These are phyloP conservation scores for Microplitis mediator DNA, from an alignment of 1,140 invertebrate species.

Conservation along the genomic window DNA sequence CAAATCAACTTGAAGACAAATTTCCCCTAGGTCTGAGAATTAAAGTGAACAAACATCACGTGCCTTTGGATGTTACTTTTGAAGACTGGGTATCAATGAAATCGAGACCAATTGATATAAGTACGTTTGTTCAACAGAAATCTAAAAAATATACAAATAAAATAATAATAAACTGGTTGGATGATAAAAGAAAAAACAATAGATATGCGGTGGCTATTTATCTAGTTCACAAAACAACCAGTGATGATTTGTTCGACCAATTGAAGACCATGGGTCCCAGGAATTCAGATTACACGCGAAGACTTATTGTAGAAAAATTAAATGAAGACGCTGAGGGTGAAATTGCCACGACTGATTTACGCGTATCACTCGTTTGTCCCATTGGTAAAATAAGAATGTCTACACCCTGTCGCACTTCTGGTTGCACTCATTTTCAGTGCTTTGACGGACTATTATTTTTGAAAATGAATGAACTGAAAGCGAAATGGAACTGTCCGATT, in stretches of 20 bases:
- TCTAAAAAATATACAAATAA: constrained; percentile 81
- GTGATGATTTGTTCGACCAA: constrained; percentile 78
- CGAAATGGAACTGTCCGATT: constrained; percentile 97
- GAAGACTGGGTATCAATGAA: constrained; percentile 79
- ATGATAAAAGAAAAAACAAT: constrained; percentile 76
- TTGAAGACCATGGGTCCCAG: constrained; percentile 86
- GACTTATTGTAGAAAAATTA: constrained; percentile 91
- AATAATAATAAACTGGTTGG: constrained; percentile 86
- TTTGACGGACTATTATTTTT: constrained; percentile 95
- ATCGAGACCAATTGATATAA: constrained; percentile 95
- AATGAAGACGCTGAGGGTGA: constrained; percentile 92
- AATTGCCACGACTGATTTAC: constrained; percentile 91
- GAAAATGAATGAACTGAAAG: constrained; percentile 98
- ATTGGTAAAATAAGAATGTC: constrained; percentile 94
- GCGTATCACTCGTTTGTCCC: constrained; percentile 90
- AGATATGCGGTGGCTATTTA: constrained; percentile 83
- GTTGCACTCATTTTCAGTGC: constrained; percentile 95
- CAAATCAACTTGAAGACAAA: constrained; percentile 92
- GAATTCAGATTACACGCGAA: constrained; percentile 87
- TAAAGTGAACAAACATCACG: constrained; percentile 92
- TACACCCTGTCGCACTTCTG: constrained; percentile 85
- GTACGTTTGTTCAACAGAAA: constrained; percentile 85
- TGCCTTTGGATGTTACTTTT: constrained; percentile 83
- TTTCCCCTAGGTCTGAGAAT: constrained; percentile 93
- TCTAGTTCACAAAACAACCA: constrained; percentile 85